Conservation (phyloP, 2,888 invertebrate species). For the Luffia ferchaultella region DNA sequence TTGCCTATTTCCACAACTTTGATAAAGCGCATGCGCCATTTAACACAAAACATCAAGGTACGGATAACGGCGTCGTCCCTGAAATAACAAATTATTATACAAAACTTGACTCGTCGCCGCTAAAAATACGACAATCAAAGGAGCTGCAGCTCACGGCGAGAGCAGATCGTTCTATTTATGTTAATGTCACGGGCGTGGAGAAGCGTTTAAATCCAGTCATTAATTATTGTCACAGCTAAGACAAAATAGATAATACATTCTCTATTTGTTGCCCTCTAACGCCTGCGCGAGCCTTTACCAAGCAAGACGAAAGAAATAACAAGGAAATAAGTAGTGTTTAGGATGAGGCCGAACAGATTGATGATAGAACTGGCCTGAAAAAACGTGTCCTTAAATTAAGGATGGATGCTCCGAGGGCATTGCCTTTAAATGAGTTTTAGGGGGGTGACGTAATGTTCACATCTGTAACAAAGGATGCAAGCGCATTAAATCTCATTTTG, state of each 20-base stretch:
- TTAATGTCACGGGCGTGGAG: conserved; percentile 67
- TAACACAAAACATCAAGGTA: conserved; percentile 60
- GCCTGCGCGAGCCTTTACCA: conserved; percentile 28
- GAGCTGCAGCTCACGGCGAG: conserved; percentile 39
- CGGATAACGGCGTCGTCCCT: conserved; percentile 36
- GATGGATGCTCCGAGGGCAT: conserved; percentile 39
- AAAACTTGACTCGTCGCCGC: conserved; percentile 47
- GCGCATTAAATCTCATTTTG: conserved; percentile 59
- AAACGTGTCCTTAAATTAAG: conserved; percentile 53
- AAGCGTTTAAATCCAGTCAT: conserved; percentile 66
- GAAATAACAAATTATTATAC: conserved; percentile 57
- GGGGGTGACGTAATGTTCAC: conserved; percentile 45
- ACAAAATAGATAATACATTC: conserved; percentile 64
- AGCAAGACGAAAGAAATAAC: conserved; percentile 53
- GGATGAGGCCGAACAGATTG: conserved; percentile 39
- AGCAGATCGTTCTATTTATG: conserved; percentile 63
- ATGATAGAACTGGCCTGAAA: conserved; percentile 47
- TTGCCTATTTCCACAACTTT: conserved; percentile 34
- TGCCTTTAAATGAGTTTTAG: conserved; percentile 47
- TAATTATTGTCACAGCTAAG: conserved; percentile 63
- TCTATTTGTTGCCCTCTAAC: conserved; percentile 54
- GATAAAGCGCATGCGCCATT: conserved; percentile 53
- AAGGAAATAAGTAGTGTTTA: conserved; percentile 44
- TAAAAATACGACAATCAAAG: conserved; percentile 64
- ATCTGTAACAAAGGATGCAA: conserved; percentile 33